Percentiles rank a stretch among this genome's conserved stretches.
Evolutionary conservation across 2,888 invertebrate species (phyloP).

Genomic region (Zygothrica quintamaculata): DNA sequence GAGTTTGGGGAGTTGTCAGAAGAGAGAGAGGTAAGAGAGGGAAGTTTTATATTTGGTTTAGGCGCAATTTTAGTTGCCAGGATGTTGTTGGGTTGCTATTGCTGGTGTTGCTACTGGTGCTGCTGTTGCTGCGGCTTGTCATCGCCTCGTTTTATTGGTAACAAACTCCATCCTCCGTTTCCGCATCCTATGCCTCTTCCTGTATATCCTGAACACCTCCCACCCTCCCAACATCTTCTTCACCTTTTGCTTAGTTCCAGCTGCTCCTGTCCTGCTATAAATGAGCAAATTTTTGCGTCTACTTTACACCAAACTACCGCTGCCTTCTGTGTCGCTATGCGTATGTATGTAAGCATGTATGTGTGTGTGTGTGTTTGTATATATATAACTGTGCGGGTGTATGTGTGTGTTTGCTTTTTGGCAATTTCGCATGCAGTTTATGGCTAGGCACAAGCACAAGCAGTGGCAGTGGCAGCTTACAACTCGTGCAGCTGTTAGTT

Average conservation of each 20-base stretch:
- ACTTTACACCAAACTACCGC: conserved; percentile 18
- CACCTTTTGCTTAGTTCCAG: conserved; percentile 19
- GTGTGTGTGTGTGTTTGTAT: conserved; percentile 19
- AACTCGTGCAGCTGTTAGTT: conserved; percentile 65
- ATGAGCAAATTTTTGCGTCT: conserved; percentile 70
- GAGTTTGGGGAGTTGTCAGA: conserved; percentile 3
- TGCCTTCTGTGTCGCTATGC: conserved; percentile 7
- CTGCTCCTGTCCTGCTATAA: conserved; percentile 36
- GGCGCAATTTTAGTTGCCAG: conserved; percentile 29
- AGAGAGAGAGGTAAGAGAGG: background rate
- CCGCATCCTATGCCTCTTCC: background rate
- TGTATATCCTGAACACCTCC: background rate
- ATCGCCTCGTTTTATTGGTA: conserved; percentile 74
- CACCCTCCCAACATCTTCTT: background rate
- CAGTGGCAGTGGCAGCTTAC: conserved; percentile 37
- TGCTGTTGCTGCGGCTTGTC: conserved; percentile 54
- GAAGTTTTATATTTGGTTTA: conserved; percentile 16
- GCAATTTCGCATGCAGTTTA: conserved; percentile 75
- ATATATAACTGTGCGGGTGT: conserved; percentile 1
- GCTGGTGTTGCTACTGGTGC: conserved; percentile 44
- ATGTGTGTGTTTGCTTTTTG: conserved; percentile 59
- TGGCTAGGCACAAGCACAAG: conserved; percentile 60
- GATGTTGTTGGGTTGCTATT: conserved; percentile 1
- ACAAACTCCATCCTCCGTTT: conserved; percentile 12
- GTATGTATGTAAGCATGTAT: conserved; percentile 3